Conservation (phyloP, 1,140 invertebrate species). For the Dufourea novaeangliae region DNA sequence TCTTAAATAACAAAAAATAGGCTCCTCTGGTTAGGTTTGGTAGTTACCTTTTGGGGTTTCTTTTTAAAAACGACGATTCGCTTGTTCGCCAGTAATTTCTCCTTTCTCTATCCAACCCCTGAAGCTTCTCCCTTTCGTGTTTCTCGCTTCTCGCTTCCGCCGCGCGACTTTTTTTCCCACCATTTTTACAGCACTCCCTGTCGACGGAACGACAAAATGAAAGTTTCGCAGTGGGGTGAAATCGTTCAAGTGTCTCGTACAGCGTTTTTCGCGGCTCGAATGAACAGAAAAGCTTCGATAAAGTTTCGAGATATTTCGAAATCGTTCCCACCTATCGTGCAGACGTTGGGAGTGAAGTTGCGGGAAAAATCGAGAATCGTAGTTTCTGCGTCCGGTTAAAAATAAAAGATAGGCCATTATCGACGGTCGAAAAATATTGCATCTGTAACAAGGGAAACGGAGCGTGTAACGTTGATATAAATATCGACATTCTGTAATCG, state of each 20-base stretch:
- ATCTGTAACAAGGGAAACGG: not conserved
- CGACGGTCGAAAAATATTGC: not conserved
- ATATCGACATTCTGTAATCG: not conserved
- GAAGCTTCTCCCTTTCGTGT: not conserved
- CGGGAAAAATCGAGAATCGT: conserved; percentile 11
- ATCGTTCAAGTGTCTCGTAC: conserved; percentile 65
- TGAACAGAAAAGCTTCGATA: conserved; percentile 62
- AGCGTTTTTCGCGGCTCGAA: conserved; percentile 58
- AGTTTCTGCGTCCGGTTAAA: not conserved
- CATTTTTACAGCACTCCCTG: conserved; percentile 12
- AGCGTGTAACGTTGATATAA: not conserved
- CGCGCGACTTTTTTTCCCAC: conserved; percentile 17
- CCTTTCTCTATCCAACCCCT: not conserved
- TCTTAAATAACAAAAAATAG: not conserved
- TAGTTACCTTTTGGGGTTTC: not conserved
- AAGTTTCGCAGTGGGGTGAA: conserved; percentile 72
- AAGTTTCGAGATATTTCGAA: conserved; percentile 66
- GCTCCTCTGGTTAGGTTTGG: too few species aligned
- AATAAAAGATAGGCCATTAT: not conserved
- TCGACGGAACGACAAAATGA: conserved; percentile 69
- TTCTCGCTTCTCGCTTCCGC: not conserved
- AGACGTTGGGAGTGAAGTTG: conserved; percentile 28
- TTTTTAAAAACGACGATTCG: conserved; percentile 45
- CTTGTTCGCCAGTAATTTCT: conserved; percentile 22
- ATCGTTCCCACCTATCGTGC: conserved; percentile 59